A percentile compares a stretch with the other conserved stretches of the same genome.
phyloP scores from a whole-genome alignment of 2,797 vertebrate species.

The Epinephelus coioides region DNA sequence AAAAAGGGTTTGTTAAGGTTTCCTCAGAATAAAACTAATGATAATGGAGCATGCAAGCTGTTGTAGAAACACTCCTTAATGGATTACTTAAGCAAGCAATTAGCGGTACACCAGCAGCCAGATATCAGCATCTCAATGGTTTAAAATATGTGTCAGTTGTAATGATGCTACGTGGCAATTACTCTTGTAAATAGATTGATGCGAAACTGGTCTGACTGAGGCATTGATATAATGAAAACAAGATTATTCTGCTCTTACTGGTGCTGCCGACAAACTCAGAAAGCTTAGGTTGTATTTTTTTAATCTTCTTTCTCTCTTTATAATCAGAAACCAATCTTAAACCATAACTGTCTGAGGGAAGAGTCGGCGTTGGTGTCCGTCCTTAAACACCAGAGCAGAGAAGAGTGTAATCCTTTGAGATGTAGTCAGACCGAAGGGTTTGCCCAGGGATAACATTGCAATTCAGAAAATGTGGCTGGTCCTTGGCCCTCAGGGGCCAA shows the following conservation, averaged over 20 bases:
- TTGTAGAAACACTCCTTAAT: slow-evolving; percentile 80
- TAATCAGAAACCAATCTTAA: slow-evolving; percentile 26
- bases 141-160: slow-evolving; percentile 69
- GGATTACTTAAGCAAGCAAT: slow-evolving; percentile 81
- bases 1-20: slow-evolving; percentile 77
- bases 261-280: background rate
- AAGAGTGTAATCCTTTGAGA: slow-evolving; percentile 77
- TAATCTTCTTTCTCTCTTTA: background rate
- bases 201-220: slow-evolving; percentile 29
- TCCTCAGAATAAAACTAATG: slow-evolving; percentile 78
- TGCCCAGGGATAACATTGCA: slow-evolving; percentile 81
- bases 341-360: slow-evolving; percentile 8
- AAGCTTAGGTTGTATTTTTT: slow-evolving; percentile 13
- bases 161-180: slow-evolving; percentile 58
- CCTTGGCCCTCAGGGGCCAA: slow-evolving; percentile 83
- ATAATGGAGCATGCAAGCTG: slow-evolving; percentile 78
- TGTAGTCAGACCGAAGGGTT: slow-evolving; percentile 68
- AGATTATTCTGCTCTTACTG: background rate
- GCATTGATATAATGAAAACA: slow-evolving; percentile 39
- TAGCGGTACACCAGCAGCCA: slow-evolving; percentile 73
- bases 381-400: slow-evolving; percentile 44
- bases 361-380: slow-evolving; percentile 50
- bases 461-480: slow-evolving; percentile 87
- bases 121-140: slow-evolving; percentile 72
- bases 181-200: slow-evolving; percentile 66